phyloP scores from a whole-genome alignment of 2,797 vertebrate genomes.

The Paramormyrops hopkinsi region DNA sequence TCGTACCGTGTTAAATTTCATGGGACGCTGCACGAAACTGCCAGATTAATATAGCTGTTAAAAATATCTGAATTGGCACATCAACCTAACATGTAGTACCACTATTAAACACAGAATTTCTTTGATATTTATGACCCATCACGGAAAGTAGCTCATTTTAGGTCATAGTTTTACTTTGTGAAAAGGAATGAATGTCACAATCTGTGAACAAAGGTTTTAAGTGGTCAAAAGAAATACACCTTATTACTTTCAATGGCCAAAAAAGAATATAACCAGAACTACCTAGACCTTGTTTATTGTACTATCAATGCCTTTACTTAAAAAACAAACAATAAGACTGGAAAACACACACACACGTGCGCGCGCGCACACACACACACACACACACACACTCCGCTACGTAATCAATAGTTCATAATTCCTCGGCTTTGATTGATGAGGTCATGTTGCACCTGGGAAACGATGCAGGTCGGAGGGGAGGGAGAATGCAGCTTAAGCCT shows the following conservation, averaged over 20 bases:
- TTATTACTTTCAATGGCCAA: neutral
- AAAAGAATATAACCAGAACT: neutral
- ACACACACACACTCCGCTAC: neutral
- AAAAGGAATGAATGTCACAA: slow-evolving; percentile 4
- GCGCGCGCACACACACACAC: neutral
- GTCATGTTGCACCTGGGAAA: neutral
- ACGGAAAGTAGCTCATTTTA: neutral
- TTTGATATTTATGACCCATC: slow-evolving; percentile 29
- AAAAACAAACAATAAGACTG: neutral
- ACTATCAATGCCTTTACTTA: neutral
- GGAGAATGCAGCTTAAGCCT: neutral
- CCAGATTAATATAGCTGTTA: slow-evolving; percentile 20
- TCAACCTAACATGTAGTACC: slow-evolving; percentile 4
- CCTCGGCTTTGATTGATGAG: neutral
- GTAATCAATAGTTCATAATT: neutral
- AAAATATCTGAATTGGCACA: slow-evolving; percentile 21
- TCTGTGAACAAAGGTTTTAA: neutral
- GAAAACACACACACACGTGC: neutral
- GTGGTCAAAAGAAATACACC: neutral
- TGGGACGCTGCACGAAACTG: slow-evolving; percentile 21
- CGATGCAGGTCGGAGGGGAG: neutral
- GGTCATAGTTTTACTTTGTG: neutral
- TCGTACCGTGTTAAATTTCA: slow-evolving; percentile 17
- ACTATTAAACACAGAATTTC: slow-evolving; percentile 30
- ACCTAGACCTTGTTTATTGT: neutral